Evolutionary conservation across 1,140 invertebrate species (phyloP).

Genomic region (Macrobrachium nipponense): DNA sequence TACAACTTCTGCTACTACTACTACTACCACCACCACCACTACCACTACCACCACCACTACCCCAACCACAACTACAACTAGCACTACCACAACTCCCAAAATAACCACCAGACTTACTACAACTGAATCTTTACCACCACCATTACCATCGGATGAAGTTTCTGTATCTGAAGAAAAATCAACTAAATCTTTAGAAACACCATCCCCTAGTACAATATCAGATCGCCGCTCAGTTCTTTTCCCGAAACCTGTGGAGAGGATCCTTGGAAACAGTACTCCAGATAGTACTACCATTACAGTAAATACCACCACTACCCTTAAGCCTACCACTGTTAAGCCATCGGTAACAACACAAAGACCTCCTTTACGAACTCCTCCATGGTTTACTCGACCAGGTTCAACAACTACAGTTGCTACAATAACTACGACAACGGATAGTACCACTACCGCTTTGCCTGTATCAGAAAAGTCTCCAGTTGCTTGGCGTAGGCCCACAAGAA

Average conservation of each 20-base stretch:
- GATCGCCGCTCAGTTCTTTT: slow-evolving; percentile 38
- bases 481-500: background rate
- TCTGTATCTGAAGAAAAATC: no score
- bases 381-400: background rate
- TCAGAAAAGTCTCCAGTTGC: background rate
- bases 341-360: background rate
- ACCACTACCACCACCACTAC: background rate
- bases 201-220: background rate
- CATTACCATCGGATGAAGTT: no score
- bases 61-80: background rate
- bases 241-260: slow-evolving; percentile 19
- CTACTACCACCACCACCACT: slow-evolving; percentile 4
- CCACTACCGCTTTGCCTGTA: background rate
- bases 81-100: background rate
- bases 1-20: background rate
- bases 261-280: background rate
- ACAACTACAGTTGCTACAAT: background rate
- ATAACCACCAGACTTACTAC: background rate
- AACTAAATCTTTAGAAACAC: no score
- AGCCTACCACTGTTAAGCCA: background rate
- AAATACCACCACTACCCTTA: slow-evolving; percentile 9
- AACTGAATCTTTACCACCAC: background rate
- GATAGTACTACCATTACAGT: background rate
- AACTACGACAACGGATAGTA: background rate
- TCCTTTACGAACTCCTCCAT: background rate